Evolutionary conservation across 1,140 invertebrate species (phyloP), one percentile per base, ranked within the genome.

Genomic region (Tenebrio molitor): DNA sequence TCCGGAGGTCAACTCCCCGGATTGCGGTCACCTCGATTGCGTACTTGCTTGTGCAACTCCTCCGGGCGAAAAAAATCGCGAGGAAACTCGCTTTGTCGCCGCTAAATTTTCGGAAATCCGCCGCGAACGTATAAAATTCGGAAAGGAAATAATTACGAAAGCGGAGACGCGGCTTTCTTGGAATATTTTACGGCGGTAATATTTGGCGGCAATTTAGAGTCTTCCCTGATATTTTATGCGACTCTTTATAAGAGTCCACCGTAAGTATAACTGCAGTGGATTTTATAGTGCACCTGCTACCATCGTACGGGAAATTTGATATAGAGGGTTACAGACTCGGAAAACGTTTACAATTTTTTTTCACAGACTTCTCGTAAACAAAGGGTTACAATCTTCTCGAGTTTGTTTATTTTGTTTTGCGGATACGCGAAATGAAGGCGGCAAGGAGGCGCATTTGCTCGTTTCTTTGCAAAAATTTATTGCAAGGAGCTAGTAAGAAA

Each of bases 261-360:
- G 50, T 58, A 58, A 58, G 50, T 58, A 58, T 58, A 58, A 58
- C 50, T 58, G 50, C 50, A 58, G 23, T 58, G 23, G 50, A 58
- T 58, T 58, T 58, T 58, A 58, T 15, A 29, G 50, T 58, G 50
- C 50, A 58, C 50, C 50, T 58, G 50, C 50, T 58, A 58, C 50
- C 50, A 17, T 4, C 36, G 23, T 25, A 14, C 23, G n/a, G 8
- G 50, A 58, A 58, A 58, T 58, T 58, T 58, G 50, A 58, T 58
- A 58, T 29, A 58, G 50, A 58, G 23, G 3, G 19, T 29, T 25
- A 10, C 25, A 4, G 19, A 29, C 4, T 46, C 7, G 50, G 23
- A 29, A 58, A 58, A 58, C 50, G 50, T 25, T 12, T 21, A 29
- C n/a, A 58, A 29, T 58, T 58, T 58, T 58, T 58, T 58, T 58